Percentiles rank a stretch among this genome's conserved stretches.
Conservation (phyloP, 2,888 invertebrate species). For the Acleris sparsana region DNA sequence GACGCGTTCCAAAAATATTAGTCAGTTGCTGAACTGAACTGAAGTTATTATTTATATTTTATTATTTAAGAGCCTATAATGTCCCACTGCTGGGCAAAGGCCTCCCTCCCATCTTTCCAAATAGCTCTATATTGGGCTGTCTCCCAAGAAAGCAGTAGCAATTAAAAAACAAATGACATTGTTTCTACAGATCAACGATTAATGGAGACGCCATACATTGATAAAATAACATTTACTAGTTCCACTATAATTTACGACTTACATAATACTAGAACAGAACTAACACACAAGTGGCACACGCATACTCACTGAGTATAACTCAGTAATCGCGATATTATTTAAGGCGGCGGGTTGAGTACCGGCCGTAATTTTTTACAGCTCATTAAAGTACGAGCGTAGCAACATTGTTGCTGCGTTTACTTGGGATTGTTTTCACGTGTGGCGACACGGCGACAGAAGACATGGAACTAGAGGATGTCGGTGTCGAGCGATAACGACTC, state of each 20-base stretch:
- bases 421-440: slow-evolving; percentile 17
- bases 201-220: not conserved
- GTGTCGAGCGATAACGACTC: slow-evolving; percentile 15
- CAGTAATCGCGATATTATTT: slow-evolving; percentile 41
- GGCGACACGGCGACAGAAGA: slow-evolving; percentile 16
- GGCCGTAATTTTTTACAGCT: slow-evolving; percentile 66
- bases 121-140: too few species aligned
- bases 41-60: too few species aligned
- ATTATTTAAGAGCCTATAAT: too few species aligned
- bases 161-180: too few species aligned
- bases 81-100: too few species aligned
- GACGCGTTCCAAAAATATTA: too few species aligned
- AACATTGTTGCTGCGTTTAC: slow-evolving; percentile 52
- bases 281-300: slow-evolving; percentile 6
- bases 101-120: too few species aligned
- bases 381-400: slow-evolving; percentile 55
- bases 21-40: too few species aligned
- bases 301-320: slow-evolving; percentile 5
- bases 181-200: not conserved
- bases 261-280: not conserved
- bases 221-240: not conserved
- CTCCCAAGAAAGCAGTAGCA: too few species aligned
- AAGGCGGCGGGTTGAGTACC: slow-evolving; percentile 42
- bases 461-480: slow-evolving; percentile 24
- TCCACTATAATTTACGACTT: not conserved